A percentile compares a stretch with the other conserved stretches of the same genome.
Conservation (phyloP, 1,140 invertebrate genomes). For the Dendrolimus kikuchii region DNA sequence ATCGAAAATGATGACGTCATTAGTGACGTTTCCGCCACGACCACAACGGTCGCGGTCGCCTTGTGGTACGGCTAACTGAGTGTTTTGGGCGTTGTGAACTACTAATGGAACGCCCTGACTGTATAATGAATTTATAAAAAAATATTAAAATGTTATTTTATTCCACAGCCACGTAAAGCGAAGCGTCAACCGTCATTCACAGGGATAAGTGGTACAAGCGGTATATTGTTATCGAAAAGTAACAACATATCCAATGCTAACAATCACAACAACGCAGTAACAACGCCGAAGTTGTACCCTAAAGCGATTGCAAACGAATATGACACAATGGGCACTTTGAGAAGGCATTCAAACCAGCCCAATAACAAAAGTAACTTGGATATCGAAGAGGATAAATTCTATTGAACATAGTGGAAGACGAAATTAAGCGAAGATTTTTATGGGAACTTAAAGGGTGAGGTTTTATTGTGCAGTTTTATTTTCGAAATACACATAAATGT, state of each 20-base stretch:
- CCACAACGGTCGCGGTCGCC: too few relatives aligned
- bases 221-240: slow-evolving; percentile 74
- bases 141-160: slow-evolving; percentile 1
- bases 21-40: too few relatives aligned
- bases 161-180: slow-evolving; percentile 63
- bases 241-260: slow-evolving; percentile 73
- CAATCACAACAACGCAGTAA: slow-evolving; percentile 72
- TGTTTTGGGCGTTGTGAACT: too few relatives aligned
- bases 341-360: slow-evolving; percentile 78
- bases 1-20: too few relatives aligned
- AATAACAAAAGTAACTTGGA: slow-evolving; percentile 62
- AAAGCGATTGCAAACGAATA: slow-evolving; percentile 82
- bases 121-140: too few relatives aligned
- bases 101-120: too few relatives aligned
- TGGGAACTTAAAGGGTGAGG: too few relatives aligned
- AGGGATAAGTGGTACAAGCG: slow-evolving; percentile 68
- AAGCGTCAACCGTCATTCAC: slow-evolving; percentile 74
- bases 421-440: too few relatives aligned
- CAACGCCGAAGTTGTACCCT: slow-evolving; percentile 76
- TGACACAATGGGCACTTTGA: slow-evolving; percentile 82
- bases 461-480: too few relatives aligned
- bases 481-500: too few relatives aligned
- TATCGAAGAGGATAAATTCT: slow-evolving; percentile 66
- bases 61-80: too few relatives aligned
- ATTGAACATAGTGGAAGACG: slow-evolving; percentile 29